Evolutionary conservation across 2,888 invertebrate species (phyloP).

Genomic region (Zaprionus bogoriensis): DNA sequence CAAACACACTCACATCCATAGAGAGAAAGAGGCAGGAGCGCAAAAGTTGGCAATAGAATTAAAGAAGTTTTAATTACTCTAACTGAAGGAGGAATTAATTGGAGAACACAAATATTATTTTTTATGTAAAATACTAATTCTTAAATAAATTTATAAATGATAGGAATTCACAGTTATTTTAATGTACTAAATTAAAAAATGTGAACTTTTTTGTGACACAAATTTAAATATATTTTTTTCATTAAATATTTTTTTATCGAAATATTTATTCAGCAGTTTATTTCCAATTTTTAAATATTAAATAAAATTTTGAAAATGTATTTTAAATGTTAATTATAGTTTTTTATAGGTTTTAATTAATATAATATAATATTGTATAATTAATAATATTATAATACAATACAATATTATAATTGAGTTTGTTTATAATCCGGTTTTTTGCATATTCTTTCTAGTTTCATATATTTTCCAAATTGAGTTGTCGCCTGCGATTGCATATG

Average conservation of each 20-base stretch:
- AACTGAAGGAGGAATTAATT: too few relatives aligned
- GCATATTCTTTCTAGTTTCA: too few relatives aligned
- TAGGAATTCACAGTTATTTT: too few relatives aligned
- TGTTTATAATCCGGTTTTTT: too few relatives aligned
- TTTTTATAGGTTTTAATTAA: not conserved
- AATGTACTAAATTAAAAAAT: too few relatives aligned
- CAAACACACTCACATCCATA: slow-evolving; percentile 4
- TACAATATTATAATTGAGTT: not conserved
- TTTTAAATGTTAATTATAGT: not conserved
- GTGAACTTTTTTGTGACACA: not conserved
- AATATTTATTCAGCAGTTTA: not conserved
- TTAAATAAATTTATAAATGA: too few relatives aligned
- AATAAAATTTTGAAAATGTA: not conserved
- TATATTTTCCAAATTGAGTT: not conserved
- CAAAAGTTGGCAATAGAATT: too few relatives aligned
- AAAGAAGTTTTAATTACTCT: too few relatives aligned
- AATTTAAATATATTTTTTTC: not conserved
- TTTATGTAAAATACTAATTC: too few relatives aligned
- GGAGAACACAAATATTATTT: too few relatives aligned
- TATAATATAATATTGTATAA: not conserved
- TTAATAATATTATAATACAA: not conserved
- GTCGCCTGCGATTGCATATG: not conserved
- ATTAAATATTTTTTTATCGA: not conserved
- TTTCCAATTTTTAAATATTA: not conserved
- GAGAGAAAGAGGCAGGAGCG: not conserved